Base-by-base conservation (phyloP, 92 coral and sea anemone genomes). In the Actinernus sp. region DNA sequence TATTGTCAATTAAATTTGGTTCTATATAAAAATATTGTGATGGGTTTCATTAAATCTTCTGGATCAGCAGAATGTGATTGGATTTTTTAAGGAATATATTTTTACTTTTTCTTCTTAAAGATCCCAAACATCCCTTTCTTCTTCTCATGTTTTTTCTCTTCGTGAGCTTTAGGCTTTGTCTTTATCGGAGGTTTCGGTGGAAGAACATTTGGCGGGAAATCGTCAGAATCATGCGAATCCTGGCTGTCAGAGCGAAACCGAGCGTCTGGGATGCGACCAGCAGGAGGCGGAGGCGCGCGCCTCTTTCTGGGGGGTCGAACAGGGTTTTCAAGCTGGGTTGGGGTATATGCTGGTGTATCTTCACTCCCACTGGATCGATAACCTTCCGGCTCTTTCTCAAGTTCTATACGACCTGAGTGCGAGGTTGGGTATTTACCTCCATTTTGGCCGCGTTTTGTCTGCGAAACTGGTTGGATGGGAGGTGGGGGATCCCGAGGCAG, bases 81-180 rank as follows among this genome's bases (percentile, higher is more conserved):
- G n/a, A n/a, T n/a, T n/a, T n/a, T n/a, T n/a, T n/a, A n/a, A n/a
- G n/a, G n/a, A n/a, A n/a, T n/a, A n/a, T n/a, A n/a, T n/a, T n/a
- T n/a, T 84, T 36, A 90, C 69, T 82, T 80, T 59, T 83, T 93
- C 64, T 88, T 93, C 67, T 93, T 93, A 59, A 93, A 87, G 75
- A 93, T 91, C n/a, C 94, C 97, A 46, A 93, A 91, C 76, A 91
- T 79, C 21, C 98, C 94, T 68, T 79, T 93, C 73, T 84, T 89
- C 68, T 93, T 92, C 3, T 90, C 97, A 23, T 85, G 90, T 43
- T 38, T 87, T 49, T 83, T 84, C 5, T 79, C 89, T 8, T 69
- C 93, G 60, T 59, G 69, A 52, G 53, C 52, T 31, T 47, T 53
- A 3, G 73, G 92, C 27, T 61, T 65, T 17, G 92, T 66, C 65